These are phyloP conservation scores for Lamprotornis superbus DNA, from an alignment of 2,113 vertebrate species.

Conservation along the genomic window DNA sequence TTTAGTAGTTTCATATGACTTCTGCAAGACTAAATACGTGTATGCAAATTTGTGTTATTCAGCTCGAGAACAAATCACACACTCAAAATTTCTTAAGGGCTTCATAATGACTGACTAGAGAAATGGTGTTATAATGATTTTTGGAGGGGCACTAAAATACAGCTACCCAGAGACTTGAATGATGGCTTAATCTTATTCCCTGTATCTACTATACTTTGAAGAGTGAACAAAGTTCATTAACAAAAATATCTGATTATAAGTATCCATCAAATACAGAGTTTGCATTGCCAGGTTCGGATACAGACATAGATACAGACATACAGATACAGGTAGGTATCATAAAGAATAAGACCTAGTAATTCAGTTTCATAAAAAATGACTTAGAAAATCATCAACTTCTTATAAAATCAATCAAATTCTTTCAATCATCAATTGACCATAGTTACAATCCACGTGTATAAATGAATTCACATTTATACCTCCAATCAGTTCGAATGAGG, in stretches of 20 bases:
- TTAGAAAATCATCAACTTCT: background rate
- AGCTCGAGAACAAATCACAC: accelerated
- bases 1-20: background rate
- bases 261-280: background rate
- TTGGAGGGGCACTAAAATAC: background rate
- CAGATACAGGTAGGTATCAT: background rate
- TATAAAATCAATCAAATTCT: no score
- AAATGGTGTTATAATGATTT: background rate
- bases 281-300: background rate
- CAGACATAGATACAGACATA: accelerated
- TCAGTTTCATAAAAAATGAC: background rate
- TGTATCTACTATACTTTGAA: background rate
- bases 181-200: background rate
- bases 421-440: background rate
- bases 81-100: background rate
- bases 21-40: background rate
- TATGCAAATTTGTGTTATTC: background rate
- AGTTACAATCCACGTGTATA: background rate
- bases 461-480: background rate
- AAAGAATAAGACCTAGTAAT: background rate
- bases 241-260: background rate
- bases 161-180: background rate
- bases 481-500: background rate
- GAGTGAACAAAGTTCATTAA: background rate
- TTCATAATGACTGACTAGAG: background rate